Evolutionary conservation across 2,113 vertebrate genomes (phyloP).

Genomic region (Zosterops lateralis): DNA sequence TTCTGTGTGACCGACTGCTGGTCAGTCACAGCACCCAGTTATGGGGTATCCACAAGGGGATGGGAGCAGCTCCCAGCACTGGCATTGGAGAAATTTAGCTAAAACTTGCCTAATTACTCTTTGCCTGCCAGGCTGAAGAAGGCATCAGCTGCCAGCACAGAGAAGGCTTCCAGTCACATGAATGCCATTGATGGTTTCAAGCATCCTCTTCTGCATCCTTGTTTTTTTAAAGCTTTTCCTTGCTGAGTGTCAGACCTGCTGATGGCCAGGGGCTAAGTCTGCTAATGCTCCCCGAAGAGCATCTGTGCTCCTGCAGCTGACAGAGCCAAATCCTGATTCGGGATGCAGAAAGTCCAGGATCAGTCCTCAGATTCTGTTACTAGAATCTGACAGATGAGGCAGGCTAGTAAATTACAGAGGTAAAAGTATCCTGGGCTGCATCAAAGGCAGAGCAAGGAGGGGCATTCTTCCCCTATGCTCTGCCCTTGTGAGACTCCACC

Average conservation of each 20-base stretch:
- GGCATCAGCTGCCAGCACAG: accelerated
- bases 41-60: not conserved
- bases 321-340: not conserved
- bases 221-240: not conserved
- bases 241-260: not conserved
- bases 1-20: accelerated
- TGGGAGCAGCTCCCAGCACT: not conserved
- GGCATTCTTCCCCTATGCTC: not conserved
- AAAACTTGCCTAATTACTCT: not conserved
- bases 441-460: not conserved
- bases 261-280: not conserved
- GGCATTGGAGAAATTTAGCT: not conserved
- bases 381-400: too few species aligned
- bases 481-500: not conserved
- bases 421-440: not conserved
- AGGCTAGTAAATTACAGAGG: not conserved
- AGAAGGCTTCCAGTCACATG: not conserved
- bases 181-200: not conserved
- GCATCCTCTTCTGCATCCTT: not conserved
- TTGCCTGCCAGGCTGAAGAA: not conserved
- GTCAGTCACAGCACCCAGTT: not conserved
- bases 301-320: too few species aligned
- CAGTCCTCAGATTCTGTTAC: not conserved
- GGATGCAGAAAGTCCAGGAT: not conserved
- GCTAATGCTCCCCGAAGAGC: not conserved